These are phyloP conservation scores for Apotomis turbidana DNA, from an alignment of 2,888 invertebrate species.

Conservation along the genomic window DNA sequence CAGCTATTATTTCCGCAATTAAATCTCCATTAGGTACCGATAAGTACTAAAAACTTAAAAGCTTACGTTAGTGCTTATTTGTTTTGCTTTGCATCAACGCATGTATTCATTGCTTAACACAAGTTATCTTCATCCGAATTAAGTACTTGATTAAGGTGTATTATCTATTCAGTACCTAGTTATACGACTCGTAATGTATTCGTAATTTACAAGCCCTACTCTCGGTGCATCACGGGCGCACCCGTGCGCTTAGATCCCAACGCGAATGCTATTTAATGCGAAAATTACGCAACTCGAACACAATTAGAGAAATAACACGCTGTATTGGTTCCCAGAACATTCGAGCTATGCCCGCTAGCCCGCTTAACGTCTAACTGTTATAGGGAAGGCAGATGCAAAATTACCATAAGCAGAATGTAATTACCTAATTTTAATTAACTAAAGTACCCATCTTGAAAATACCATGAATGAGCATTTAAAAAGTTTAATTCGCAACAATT, in stretches of 20 bases:
- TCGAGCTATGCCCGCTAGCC: constrained; percentile 8
- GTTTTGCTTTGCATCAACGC: background rate
- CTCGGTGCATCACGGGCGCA: constrained; percentile 49
- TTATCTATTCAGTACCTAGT: constrained; percentile 4
- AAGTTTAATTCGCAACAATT: constrained; percentile 19
- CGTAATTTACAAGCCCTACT: constrained; percentile 35
- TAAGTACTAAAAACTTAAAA: background rate
- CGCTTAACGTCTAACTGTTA: background rate
- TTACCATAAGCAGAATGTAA: constrained; percentile 5
- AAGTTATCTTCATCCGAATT: background rate
- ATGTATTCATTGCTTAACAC: background rate
- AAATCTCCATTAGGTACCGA: background rate
- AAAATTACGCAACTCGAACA: constrained; percentile 45
- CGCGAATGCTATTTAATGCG: constrained; percentile 33
- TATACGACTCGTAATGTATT: background rate
- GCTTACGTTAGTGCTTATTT: background rate
- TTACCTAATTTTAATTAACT: constrained; percentile 15
- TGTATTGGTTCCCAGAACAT: constrained; percentile 25
- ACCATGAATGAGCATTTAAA: background rate
- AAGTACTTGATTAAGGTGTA: background rate
- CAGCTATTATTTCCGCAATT: too few species aligned
- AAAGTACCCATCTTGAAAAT: background rate
- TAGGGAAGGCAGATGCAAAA: constrained; percentile 26
- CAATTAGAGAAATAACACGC: constrained; percentile 46
- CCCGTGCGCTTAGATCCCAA: constrained; percentile 45